Conservation (phyloP, 2,888 invertebrate species). For the Eueremaeus valkanovi region DNA sequence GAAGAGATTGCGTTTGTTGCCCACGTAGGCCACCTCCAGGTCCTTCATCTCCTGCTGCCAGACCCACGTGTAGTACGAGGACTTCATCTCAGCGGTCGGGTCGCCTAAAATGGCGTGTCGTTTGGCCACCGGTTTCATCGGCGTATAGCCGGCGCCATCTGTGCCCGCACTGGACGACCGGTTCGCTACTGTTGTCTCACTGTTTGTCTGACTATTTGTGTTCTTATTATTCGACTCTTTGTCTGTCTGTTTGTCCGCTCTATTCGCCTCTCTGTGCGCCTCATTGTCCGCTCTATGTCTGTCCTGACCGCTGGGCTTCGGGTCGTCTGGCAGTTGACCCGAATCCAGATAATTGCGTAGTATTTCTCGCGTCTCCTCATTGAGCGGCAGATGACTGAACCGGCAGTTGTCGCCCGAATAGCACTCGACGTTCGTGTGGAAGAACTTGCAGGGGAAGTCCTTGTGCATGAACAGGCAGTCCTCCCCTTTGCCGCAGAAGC, state of each 20-base stretch:
- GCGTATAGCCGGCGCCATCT: not conserved
- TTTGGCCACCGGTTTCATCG: constrained; percentile 37
- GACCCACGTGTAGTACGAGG: constrained; percentile 47
- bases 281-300: too few species aligned
- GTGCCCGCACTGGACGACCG: not conserved
- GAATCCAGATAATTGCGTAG: constrained; percentile 48
- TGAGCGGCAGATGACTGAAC: constrained; percentile 86
- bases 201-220: not conserved
- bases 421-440: constrained; percentile 81
- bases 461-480: constrained; percentile 88
- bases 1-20: constrained; percentile 41
- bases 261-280: too few species aligned
- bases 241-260: not conserved
- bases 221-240: not conserved
- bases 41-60: constrained; percentile 47
- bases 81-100: constrained; percentile 50
- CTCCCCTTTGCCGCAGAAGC: constrained; percentile 67
- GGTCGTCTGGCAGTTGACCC: constrained; percentile 41
- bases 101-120: constrained; percentile 49
- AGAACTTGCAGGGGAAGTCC: constrained; percentile 96
- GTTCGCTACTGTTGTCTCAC: not conserved
- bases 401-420: constrained; percentile 77
- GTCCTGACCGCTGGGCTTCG: constrained; percentile 21
- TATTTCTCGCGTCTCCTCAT: constrained; percentile 66
- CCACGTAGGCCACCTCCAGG: constrained; percentile 41